These are phyloP conservation scores for Rhimphoctona megacephalus DNA, from an alignment of 2,888 invertebrate species.

Conservation along the genomic window DNA sequence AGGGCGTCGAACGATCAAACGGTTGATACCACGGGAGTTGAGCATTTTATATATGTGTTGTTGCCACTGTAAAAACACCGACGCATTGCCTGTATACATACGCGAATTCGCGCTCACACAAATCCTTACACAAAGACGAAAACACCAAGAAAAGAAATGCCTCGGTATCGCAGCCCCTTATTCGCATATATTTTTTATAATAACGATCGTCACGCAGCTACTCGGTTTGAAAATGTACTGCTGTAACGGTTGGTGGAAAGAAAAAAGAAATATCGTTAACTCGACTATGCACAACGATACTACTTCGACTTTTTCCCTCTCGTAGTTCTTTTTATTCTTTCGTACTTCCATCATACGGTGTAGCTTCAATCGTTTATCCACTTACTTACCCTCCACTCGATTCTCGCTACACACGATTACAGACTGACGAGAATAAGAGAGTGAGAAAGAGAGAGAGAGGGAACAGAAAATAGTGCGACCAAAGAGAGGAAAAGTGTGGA, in stretches of 20 bases:
- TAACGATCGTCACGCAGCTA: slow-evolving; percentile 67
- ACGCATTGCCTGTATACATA: slow-evolving; percentile 1
- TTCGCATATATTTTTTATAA: slow-evolving; percentile 59
- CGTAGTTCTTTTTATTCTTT: slow-evolving; percentile 40
- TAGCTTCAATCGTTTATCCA: slow-evolving; percentile 70
- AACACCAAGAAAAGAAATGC: slow-evolving; percentile 4
- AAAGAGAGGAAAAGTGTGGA: slow-evolving; percentile 57
- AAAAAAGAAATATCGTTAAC: slow-evolving; percentile 45
- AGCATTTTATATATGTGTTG: slow-evolving; percentile 17
- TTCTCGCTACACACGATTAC: slow-evolving; percentile 63
- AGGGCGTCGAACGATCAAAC: slow-evolving; percentile 57
- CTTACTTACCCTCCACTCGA: slow-evolving; percentile 67
- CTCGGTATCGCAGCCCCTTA: slow-evolving; percentile 44
- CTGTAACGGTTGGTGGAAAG: slow-evolving; percentile 22
- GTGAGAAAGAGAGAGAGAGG: background rate
- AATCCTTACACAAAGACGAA: background rate
- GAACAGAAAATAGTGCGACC: background rate
- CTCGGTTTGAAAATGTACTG: slow-evolving; percentile 42
- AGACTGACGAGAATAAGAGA: slow-evolving; percentile 47
- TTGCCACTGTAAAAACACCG: slow-evolving; percentile 19
- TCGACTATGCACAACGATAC: slow-evolving; percentile 46
- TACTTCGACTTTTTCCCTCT: slow-evolving; percentile 28
- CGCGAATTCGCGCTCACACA: background rate
- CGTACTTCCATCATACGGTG: slow-evolving; percentile 40
- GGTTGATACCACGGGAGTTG: slow-evolving; percentile 46